Evolutionary conservation across 2,888 invertebrate species (phyloP), one percentile per base, ranked within the genome.

Genomic region (Amiota communis): DNA sequence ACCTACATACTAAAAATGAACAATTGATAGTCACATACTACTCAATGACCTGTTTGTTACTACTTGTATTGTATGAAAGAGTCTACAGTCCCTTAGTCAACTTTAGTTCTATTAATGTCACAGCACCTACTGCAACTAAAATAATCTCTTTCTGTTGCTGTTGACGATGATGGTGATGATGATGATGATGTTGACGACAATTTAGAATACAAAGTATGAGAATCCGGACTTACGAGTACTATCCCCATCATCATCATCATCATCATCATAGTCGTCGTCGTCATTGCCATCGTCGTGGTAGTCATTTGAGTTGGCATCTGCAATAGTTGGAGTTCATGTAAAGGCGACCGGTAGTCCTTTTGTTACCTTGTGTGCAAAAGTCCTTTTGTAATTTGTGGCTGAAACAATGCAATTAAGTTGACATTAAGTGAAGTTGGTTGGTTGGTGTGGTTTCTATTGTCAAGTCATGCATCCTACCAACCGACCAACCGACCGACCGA

Each of bases 331-430:
- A 36, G 36, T 36, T 36, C 6, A 6, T 36, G 36, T 36, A 6
- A 6, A 36, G 36, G 36, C 8, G 36, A 36, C 63, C 13, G 56
- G 72, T 71, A 76, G 77, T 77, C 78, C 76, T 81, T 80, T 79
- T 79, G 81, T 75, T 81, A 80, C 85, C 81, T 81, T 78, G 77
- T 78, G 77, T 80, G 82, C 78, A 78, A 79, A 81, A 83, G 82
- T 85, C 80, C 83, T 86, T 86, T 85, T 86, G 87, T 83, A 86
- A 85, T 87, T 86, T 86, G 85, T 81, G 86, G 83, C 82, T 81
- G 80, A 81, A 84, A 86, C 83, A 87, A 86, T 85, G 85, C 86
- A 85, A 85, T 86, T 87, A 86, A 81, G 86, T 83, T 84, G 86
- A 87, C 86, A 85, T 80, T 84, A 84, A 85, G 83, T 82, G 85